These are phyloP conservation scores for Cabera pusaria DNA, from an alignment of 2,888 invertebrate species.

Conservation along the genomic window DNA sequence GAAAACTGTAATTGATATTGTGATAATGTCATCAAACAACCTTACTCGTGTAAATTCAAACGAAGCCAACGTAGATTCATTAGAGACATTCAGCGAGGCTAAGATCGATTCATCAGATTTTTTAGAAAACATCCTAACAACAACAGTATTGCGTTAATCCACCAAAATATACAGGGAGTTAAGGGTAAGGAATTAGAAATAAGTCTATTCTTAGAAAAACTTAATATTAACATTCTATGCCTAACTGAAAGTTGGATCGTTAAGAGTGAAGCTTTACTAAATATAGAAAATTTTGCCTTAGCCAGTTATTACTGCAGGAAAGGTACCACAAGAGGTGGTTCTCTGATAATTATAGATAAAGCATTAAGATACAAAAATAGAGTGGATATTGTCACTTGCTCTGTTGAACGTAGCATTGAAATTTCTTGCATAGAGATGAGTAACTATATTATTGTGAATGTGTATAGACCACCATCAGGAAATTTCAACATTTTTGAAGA, in stretches of 20 bases:
- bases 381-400: neutral
- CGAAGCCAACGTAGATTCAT: no score
- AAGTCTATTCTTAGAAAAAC: constrained; percentile 3
- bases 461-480: constrained; percentile 2
- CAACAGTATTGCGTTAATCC: neutral
- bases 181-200: constrained; percentile 4
- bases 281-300: neutral
- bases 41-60: no score
- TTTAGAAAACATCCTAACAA: no score
- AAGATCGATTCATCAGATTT: no score
- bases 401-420: neutral
- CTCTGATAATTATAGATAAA: neutral
- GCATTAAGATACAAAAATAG: neutral
- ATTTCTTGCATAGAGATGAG: neutral
- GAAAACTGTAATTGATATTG: no score
- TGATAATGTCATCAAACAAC: no score
- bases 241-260: constrained; percentile 3
- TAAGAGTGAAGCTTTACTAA: neutral
- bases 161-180: constrained; percentile 3
- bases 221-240: constrained; percentile 1
- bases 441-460: neutral
- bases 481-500: neutral
- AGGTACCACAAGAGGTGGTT: neutral
- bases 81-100: no score
- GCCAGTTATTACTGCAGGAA: constrained; percentile 1